Evolutionary conservation across 2,797 vertebrate genomes (phyloP).

Genomic region (Enteromius argenteus): DNA sequence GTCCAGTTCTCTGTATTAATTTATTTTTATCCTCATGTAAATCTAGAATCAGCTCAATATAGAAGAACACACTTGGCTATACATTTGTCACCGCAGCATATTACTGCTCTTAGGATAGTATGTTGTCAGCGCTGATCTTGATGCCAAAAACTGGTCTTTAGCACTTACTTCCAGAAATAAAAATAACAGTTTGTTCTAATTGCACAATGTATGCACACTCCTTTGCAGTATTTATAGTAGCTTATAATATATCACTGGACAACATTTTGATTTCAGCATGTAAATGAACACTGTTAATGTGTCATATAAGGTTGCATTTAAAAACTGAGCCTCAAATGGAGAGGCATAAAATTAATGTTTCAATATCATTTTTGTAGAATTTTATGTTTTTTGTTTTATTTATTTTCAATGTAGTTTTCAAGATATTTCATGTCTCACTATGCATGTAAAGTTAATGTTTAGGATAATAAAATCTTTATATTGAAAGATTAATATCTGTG

Average conservation of each 20-base stretch:
- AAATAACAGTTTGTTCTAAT: neutral
- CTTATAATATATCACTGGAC: neutral
- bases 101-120: conserved; percentile 18
- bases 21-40: neutral
- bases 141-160: conserved; percentile 18
- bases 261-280: neutral
- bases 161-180: neutral
- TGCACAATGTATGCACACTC: neutral
- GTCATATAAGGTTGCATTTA: neutral
- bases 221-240: neutral
- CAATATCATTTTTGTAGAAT: neutral
- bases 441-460: conserved; percentile 56
- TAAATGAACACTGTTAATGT: neutral
- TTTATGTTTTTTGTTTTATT: neutral
- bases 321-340: neutral
- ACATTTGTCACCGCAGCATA: conserved; percentile 32
- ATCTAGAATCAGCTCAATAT: neutral
- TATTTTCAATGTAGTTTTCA: conserved; percentile 17
- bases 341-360: neutral
- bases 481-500: conserved; percentile 17
- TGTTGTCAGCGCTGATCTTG: conserved; percentile 13
- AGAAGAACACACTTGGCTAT: conserved; percentile 7
- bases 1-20: neutral
- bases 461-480: conserved; percentile 54
- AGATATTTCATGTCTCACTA: conserved; percentile 36